Percentiles rank a stretch among this genome's conserved stretches.
These are phyloP conservation scores for Fulmarus glacialis DNA, from an alignment of 2,113 vertebrate genomes.

Conservation along the genomic window DNA sequence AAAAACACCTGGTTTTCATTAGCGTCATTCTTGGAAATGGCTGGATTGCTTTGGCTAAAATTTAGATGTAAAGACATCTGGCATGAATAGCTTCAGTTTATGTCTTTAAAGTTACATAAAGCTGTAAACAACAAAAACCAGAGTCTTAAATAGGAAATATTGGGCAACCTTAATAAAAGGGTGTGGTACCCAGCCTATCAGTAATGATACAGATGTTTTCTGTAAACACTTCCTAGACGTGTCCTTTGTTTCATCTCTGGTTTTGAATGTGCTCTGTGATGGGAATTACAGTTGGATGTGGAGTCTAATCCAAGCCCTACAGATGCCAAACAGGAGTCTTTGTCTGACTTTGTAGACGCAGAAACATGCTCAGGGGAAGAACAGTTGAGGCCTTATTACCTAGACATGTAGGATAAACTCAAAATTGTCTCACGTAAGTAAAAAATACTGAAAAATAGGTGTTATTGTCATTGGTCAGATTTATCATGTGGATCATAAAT, in stretches of 20 bases:
- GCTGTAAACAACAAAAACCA: not conserved
- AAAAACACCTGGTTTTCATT: fast-evolving
- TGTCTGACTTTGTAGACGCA: not conserved
- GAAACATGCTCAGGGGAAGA: not conserved
- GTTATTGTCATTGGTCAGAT: not conserved
- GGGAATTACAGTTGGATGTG: not conserved
- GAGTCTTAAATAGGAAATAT: not conserved
- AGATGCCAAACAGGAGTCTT: not conserved
- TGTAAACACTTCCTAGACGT: not conserved
- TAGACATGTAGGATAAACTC: not conserved
- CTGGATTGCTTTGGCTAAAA: not conserved
- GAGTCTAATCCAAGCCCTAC: not conserved
- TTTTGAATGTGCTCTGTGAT: not conserved
- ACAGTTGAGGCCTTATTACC: not conserved
- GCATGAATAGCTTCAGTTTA: not conserved
- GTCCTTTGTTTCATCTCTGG: not conserved
- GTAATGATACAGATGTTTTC: not conserved
- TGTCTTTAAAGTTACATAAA: not conserved
- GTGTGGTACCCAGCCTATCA: not conserved
- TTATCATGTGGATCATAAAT: not conserved
- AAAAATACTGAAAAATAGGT: not conserved
- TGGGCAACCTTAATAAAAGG: not conserved
- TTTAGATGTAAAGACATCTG: not conserved
- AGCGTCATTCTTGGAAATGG: not conserved
- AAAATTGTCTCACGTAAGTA: not conserved